Conservation (phyloP, 1,140 invertebrate species). For the Papilio polyxenes region DNA sequence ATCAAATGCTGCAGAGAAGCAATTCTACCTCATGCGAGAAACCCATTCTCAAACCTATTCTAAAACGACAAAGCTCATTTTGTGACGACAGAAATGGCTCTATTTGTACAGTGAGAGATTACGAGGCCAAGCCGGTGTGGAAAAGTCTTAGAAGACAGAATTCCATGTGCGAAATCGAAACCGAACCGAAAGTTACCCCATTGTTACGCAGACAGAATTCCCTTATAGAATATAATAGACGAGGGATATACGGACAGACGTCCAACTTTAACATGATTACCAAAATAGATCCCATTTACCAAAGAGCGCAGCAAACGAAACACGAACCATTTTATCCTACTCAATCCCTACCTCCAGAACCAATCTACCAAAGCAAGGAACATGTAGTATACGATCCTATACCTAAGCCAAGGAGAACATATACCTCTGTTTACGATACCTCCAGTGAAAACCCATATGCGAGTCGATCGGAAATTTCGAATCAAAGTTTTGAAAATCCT, state of each 20-base stretch:
- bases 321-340: slow-evolving; percentile 78
- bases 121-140: slow-evolving; percentile 68
- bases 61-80: slow-evolving; percentile 79
- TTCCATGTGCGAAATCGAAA: slow-evolving; percentile 80
- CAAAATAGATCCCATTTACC: slow-evolving; percentile 81
- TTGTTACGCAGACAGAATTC: slow-evolving; percentile 79
- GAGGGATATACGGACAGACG: slow-evolving; percentile 71
- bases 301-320: slow-evolving; percentile 78
- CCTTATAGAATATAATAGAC: slow-evolving; percentile 79
- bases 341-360: slow-evolving; percentile 78
- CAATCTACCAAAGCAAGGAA: slow-evolving; percentile 77
- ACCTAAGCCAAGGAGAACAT: slow-evolving; percentile 78
- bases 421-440: slow-evolving; percentile 73
- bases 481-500: slow-evolving; percentile 71
- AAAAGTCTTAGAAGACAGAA: slow-evolving; percentile 74
- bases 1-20: slow-evolving; percentile 78
- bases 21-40: slow-evolving; percentile 80
- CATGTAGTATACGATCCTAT: slow-evolving; percentile 76
- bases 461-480: slow-evolving; percentile 70
- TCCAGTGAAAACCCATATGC: slow-evolving; percentile 74
- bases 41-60: slow-evolving; percentile 73
- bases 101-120: slow-evolving; percentile 73
- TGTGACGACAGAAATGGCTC: slow-evolving; percentile 74
- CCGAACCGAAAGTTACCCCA: slow-evolving; percentile 79
- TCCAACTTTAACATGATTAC: slow-evolving; percentile 80